Conservation (phyloP, 2,888 invertebrate species). For the Agrenia bidenticulata region DNA sequence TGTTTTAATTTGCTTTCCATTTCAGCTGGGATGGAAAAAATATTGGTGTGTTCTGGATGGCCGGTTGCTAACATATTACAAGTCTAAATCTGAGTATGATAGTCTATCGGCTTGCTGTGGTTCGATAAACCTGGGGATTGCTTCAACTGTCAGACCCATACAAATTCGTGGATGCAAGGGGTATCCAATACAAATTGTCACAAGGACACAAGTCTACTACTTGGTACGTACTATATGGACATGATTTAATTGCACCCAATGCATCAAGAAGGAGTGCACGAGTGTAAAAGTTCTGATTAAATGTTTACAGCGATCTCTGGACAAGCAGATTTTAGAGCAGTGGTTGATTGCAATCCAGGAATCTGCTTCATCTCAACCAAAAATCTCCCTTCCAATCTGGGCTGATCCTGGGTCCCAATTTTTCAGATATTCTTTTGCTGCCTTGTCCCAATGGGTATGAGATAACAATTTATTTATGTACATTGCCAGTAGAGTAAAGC, state of each 20-base stretch:
- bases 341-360: conserved; percentile 61
- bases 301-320: conserved; percentile 58
- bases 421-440: conserved; percentile 41
- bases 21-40: conserved; percentile 60
- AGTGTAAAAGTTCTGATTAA: background rate
- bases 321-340: conserved; percentile 58
- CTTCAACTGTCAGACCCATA: conserved; percentile 48
- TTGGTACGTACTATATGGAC: conserved; percentile 38
- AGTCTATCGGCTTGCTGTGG: conserved; percentile 61
- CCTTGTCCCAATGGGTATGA: conserved; percentile 52
- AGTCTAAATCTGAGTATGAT: conserved; percentile 60
- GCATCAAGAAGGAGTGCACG: background rate
- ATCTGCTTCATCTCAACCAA: conserved; percentile 53
- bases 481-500: too few species aligned
- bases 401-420: conserved; percentile 44
- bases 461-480: too few species aligned
- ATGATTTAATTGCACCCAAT: conserved; percentile 1
- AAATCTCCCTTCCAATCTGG: conserved; percentile 38
- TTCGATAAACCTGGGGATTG: conserved; percentile 57
- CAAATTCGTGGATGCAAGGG: conserved; percentile 48
- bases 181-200: conserved; percentile 49
- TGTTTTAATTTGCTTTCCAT: conserved; percentile 32
- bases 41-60: conserved; percentile 64
- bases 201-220: conserved; percentile 51
- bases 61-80: conserved; percentile 60